Evolutionary conservation across 2,797 vertebrate genomes (phyloP).

Genomic region (Iguana delicatissima): DNA sequence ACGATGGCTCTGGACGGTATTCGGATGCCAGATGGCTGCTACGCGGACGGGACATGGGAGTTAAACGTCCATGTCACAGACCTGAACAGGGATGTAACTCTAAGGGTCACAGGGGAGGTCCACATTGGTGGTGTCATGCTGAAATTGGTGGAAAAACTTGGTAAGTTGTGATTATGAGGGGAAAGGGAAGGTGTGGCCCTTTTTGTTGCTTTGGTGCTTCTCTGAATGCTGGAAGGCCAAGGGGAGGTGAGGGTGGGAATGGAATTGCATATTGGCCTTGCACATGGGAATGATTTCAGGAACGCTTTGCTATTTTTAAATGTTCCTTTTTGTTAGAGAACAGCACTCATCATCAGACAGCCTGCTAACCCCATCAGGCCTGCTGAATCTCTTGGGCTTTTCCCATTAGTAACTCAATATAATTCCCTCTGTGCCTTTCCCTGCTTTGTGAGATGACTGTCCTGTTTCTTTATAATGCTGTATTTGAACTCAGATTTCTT

Average conservation of each 20-base stretch:
- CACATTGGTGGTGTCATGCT: slow-evolving; percentile 99
- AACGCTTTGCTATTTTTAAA: background rate
- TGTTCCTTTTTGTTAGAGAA: background rate
- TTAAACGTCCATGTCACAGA: slow-evolving; percentile 97
- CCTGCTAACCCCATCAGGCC: background rate
- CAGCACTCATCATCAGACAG: background rate
- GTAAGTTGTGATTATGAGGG: slow-evolving; percentile 77
- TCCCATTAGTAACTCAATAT: too few relatives aligned
- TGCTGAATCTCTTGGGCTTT: background rate
- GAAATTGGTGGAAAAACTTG: slow-evolving; percentile 97
- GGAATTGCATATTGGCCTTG: background rate
- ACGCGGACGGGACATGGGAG: slow-evolving; percentile 98
- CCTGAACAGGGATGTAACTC: slow-evolving; percentile 94
- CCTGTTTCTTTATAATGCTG: background rate
- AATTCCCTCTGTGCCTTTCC: background rate
- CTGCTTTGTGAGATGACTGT: background rate
- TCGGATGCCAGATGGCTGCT: slow-evolving; percentile 99
- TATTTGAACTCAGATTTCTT: background rate
- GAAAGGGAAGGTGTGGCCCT: slow-evolving; percentile 21
- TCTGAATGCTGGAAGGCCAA: background rate
- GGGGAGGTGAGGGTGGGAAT: background rate
- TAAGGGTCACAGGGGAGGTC: slow-evolving; percentile 97
- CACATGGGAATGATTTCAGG: background rate
- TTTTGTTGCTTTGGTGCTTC: background rate
- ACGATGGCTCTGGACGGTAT: slow-evolving; percentile 97